Evolutionary conservation across 2,797 vertebrate genomes (phyloP), one percentile per base, ranked within the genome.

Genomic region (Sebastes umbrosus): DNA sequence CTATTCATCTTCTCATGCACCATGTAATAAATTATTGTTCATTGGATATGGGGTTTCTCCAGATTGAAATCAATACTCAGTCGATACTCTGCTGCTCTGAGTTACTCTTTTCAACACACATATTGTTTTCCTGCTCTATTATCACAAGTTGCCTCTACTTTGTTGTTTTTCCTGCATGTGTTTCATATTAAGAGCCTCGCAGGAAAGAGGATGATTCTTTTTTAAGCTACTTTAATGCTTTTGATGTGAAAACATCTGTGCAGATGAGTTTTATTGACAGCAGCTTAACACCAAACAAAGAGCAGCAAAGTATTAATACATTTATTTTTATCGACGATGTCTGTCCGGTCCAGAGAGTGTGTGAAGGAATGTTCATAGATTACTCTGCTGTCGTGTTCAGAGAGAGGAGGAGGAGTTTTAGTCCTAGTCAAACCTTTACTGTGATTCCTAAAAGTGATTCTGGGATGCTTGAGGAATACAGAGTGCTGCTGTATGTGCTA

Each of bases 401-500:
- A 24, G 52, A 27, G 16, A 62, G 4, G n/a, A 54, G 0, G 9
- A 25, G n/a, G 39, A 39, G 39, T 66, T 59, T 70, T 52, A 62
- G 43, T 18, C 10, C 1, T 14, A 32, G 12, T 39, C n/a, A 43
- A 75, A 62, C 16, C 55, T 46, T 63, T 18, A 10, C 58, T 34
- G 12, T 57, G 34, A 36, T 8, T 68, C 12, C 4, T 73, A 2
- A 4, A 13, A 25, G 20, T 20, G 24, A 73, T n/a, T 55, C 20
- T 65, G 50, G 69, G 9, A 20, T 39, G 29, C 46, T 36, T 67
- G 13, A 54, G 34, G 70, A 72, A 52, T 39, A 36, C 4, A 62
- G 31, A 52, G 60, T 24, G 50, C 31, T 36, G 63, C 66, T 71
- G 6, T 59, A 65, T 81, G 63, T 34, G 75, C 79, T 69, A 73